Evolutionary conservation across 2,888 invertebrate species (phyloP).

Genomic region (Altica lythri): DNA sequence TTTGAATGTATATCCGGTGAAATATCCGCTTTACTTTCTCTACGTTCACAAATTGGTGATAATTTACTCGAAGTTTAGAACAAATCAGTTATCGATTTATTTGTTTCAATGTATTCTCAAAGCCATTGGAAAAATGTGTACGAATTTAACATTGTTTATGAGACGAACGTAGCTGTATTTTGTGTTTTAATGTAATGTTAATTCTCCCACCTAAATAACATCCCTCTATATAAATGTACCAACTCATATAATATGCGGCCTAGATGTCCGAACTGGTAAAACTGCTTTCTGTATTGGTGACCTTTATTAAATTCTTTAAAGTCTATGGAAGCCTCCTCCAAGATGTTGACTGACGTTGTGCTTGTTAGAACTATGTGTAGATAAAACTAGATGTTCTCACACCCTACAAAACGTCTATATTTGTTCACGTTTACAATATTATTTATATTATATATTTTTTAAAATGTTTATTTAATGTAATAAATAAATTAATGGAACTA

Average conservation of each 20-base stretch:
- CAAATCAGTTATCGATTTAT: no score
- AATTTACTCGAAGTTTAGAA: no score
- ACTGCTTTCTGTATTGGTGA: conserved; percentile 3
- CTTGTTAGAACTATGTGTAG: conserved; percentile 10
- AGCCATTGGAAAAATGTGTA: no score
- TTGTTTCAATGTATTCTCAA: no score
- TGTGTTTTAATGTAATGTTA: conserved; percentile 6
- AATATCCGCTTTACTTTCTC: no score
- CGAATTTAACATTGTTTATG: no score
- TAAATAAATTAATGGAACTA: no score
- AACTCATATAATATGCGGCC: neutral
- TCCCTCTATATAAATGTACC: neutral
- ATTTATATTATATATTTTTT: no score
- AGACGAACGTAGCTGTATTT: conserved; percentile 14
- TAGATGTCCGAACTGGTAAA: conserved; percentile 1
- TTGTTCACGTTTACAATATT: conserved; percentile 6
- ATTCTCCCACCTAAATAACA: neutral
- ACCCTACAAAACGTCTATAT: neutral
- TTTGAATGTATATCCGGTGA: no score
- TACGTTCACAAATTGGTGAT: no score
- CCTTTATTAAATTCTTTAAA: neutral
- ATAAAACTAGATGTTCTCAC: neutral
- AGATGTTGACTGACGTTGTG: neutral
- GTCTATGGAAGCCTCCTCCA: neutral
- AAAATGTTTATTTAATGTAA: neutral